phyloP scores from a whole-genome alignment of 1,140 invertebrate species.

The Tyrophagus putrescentiae region DNA sequence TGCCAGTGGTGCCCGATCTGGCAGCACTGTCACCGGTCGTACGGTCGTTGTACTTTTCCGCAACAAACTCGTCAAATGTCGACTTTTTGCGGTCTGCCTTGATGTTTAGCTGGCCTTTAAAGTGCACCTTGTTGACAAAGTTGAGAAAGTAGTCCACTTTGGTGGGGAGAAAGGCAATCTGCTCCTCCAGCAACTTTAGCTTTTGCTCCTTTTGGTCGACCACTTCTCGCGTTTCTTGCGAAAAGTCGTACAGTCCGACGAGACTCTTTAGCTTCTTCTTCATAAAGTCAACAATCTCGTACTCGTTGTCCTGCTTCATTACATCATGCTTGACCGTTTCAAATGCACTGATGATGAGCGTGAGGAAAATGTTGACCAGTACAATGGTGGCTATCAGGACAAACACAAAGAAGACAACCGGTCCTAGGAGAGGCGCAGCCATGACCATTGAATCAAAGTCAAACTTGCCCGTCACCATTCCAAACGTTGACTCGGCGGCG shows the following conservation, averaged over 20 bases:
- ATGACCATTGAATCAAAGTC: conserved; percentile 38
- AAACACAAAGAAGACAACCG: conserved; percentile 40
- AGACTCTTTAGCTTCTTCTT: conserved; percentile 33
- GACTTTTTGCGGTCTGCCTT: background rate
- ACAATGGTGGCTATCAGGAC: conserved; percentile 40
- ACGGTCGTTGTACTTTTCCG: background rate
- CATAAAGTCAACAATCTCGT: conserved; percentile 38
- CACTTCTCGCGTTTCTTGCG: background rate
- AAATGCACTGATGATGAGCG: conserved; percentile 42
- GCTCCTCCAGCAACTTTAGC: conserved; percentile 25
- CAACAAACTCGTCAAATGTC: background rate
- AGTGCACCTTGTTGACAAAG: conserved; percentile 3
- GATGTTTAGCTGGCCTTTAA: background rate
- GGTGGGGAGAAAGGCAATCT: conserved; percentile 34
- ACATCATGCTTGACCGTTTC: conserved; percentile 32
- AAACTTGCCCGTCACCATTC: conserved; percentile 43
- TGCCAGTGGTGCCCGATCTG: background rate
- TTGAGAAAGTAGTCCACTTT: conserved; percentile 24
- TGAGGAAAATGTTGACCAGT: conserved; percentile 43
- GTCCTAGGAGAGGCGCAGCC: conserved; percentile 36
- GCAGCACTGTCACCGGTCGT: background rate
- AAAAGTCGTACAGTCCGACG: conserved; percentile 22
- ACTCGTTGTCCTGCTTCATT: conserved; percentile 35
- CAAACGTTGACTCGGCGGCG: conserved; percentile 38
- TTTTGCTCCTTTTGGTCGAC: conserved; percentile 17